Percentiles rank a stretch among this genome's conserved stretches.
Conservation (phyloP, 1,140 invertebrate species). For the Hirudo medicinalis region DNA sequence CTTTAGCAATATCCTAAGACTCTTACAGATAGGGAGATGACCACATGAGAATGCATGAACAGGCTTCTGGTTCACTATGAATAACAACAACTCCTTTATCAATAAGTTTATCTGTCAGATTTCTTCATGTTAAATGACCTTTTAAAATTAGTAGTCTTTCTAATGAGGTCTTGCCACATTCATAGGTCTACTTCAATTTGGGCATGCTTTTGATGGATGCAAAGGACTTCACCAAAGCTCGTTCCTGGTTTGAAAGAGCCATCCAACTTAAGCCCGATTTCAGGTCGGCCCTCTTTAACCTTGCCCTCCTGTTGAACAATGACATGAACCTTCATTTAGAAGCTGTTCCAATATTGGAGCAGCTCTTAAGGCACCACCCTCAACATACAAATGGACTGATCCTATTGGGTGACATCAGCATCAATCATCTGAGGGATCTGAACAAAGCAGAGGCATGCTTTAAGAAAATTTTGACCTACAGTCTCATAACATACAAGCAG, state of each 20-base stretch:
- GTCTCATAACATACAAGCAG: slow-evolving; percentile 78
- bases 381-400: slow-evolving; percentile 88
- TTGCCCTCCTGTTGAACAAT: slow-evolving; percentile 68
- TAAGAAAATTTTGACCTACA: slow-evolving; percentile 65
- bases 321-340: slow-evolving; percentile 74
- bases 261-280: slow-evolving; percentile 48
- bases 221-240: slow-evolving; percentile 64
- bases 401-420: slow-evolving; percentile 85
- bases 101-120: no score
- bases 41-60: no score
- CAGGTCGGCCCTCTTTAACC: slow-evolving; percentile 81
- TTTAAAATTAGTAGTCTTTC: no score
- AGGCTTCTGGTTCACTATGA: no score
- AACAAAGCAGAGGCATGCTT: slow-evolving; percentile 56
- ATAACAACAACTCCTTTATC: no score
- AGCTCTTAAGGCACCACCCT: slow-evolving; percentile 68
- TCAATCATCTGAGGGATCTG: slow-evolving; percentile 85
- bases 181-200: slow-evolving; percentile 82
- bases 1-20: no score
- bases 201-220: slow-evolving; percentile 94
- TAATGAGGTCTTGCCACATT: no score
- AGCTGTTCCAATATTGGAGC: slow-evolving; percentile 79
- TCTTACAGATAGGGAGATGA: no score
- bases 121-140: no score
- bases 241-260: slow-evolving; percentile 37